Evolutionary conservation across 1,140 invertebrate genomes (phyloP), one percentile per base, ranked within the genome.

Genomic region (Ruditapes philippinarum): DNA sequence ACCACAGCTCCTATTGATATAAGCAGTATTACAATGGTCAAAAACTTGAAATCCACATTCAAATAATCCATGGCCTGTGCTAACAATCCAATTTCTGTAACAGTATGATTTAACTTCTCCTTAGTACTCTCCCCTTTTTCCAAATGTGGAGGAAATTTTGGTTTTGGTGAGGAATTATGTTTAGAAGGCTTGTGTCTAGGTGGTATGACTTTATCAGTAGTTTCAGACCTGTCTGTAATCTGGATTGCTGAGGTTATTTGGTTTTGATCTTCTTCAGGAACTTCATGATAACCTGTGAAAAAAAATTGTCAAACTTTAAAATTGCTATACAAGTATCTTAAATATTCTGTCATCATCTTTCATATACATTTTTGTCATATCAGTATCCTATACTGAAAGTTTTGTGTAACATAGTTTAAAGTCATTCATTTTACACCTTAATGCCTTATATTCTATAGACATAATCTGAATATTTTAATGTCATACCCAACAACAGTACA

Each of bases 221-320:
- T 84, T 17, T 86, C 94, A 79, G 91, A 89, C 93, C 91, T 90
- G 36, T 97, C 96, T 12, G 96, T 96, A 45, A 97, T 97, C 92
- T 96, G 96, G 38, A 96, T 94, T 0, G 96, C 96, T 60, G 96
- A 95, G 73, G 94, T 93, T 40, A 96, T 94, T 38, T 91, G 88
- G 7, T 92, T 91, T 12, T 91, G 91, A 14, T 92, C 79, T 76
- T 97, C 96, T 79, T 97, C 97, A 3, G 98, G 98, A 82, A 98
- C 96, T 96, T 98, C 97, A 94, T 99, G 98, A 94, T 98, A 97
- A 74, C 96, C 96, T 96, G 81, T 3, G 90, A 89, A 81, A 57
- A 49, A 88, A 60, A 83, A 51, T 84, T 3, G 65, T 22, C 76
- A 51, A 62, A 88, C n/a, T n/a, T n/a, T n/a, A n/a, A n/a, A n/a